Evolutionary conservation across 2,797 vertebrate genomes (phyloP), one percentile per base, ranked within the genome.

Genomic region (Enteromius thamalakanensis): DNA sequence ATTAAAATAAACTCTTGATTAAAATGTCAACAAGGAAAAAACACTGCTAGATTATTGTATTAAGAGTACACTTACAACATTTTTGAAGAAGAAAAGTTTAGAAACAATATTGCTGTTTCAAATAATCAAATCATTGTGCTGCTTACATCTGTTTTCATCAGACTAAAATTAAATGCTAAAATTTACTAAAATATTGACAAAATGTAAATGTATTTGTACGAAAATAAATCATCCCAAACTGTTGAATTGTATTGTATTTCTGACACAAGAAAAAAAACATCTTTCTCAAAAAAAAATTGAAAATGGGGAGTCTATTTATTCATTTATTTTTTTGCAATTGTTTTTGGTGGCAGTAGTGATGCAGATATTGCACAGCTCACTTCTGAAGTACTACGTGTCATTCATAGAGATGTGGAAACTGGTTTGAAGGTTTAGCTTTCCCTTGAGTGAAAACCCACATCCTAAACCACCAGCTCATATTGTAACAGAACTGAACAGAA

Each of bases 391-490:
- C 60, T 58, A 77, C 77, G 51, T 83, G 64, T 34, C 26, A 15
- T 15, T 75, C 58, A 34, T 23, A 19, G 34, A 67, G 49, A 60
- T 23, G 65, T 58, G 49, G 51, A 10, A 76, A 60, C 40, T 11
- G 9, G 49, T 72, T 34, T 68, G 49, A 69, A 26, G 81, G 17
- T 69, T 42, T 69, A 26, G 29, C 65, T 49, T 42, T 69, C 51
- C n/a, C 23, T 1, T 60, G 10, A 6, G 81, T 68, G 76, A 53
- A 51, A 68, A 45, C 19, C 76, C 49, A 71, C 67, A 77, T 65
- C 67, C 72, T 42, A 53, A 34, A 72, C 79, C 72, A 76, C 81
- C 17, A 53, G 62, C 23, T 62, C 64, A 62, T 76, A 40, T 47
- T 76, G 32, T 47, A 72, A 19, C 26, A 71, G 34, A 70, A 10